These are phyloP conservation scores for Aleiodes testaceus DNA, from an alignment of 2,888 invertebrate species.

Conservation along the genomic window DNA sequence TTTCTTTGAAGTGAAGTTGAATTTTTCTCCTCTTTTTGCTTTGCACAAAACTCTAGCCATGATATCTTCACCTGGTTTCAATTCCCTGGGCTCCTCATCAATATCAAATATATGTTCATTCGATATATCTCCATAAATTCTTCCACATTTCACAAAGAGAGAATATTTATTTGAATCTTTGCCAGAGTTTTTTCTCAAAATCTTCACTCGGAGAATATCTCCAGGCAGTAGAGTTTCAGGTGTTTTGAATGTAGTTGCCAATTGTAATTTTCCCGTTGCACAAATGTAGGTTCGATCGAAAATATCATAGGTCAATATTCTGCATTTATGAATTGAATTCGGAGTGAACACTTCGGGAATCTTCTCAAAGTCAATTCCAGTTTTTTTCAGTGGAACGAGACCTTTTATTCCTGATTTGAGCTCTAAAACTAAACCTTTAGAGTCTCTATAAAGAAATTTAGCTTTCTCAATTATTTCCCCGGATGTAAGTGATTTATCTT, in stretches of 20 bases:
- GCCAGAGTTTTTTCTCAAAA: conserved; percentile 54
- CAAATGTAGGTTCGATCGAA: conserved; percentile 81
- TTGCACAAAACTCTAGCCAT: conserved; percentile 77
- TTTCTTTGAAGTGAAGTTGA: conserved; percentile 80
- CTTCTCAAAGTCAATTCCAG: conserved; percentile 67
- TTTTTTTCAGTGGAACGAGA: conserved; percentile 63
- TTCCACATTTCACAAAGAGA: conserved; percentile 59
- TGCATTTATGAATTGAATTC: conserved; percentile 74
- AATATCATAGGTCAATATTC: conserved; percentile 80
- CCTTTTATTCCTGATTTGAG: conserved; percentile 61
- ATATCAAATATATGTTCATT: conserved; percentile 60
- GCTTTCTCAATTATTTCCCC: conserved; percentile 79
- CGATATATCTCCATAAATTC: conserved; percentile 58
- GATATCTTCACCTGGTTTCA: conserved; percentile 76
- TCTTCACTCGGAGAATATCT: conserved; percentile 57
- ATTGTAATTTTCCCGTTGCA: conserved; percentile 79
- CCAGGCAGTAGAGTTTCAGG: conserved; percentile 58
- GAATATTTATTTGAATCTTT: conserved; percentile 50
- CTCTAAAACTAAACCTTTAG: conserved; percentile 70
- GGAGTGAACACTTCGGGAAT: conserved; percentile 71
- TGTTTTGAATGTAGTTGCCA: conserved; percentile 48
- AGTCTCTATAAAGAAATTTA: conserved; percentile 73
- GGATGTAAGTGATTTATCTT: conserved; percentile 70
- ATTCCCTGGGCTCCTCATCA: conserved; percentile 66
- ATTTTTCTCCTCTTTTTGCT: conserved; percentile 72